Evolutionary conservation across 2,888 invertebrate genomes (phyloP).

Genomic region (Erebia epiphron): DNA sequence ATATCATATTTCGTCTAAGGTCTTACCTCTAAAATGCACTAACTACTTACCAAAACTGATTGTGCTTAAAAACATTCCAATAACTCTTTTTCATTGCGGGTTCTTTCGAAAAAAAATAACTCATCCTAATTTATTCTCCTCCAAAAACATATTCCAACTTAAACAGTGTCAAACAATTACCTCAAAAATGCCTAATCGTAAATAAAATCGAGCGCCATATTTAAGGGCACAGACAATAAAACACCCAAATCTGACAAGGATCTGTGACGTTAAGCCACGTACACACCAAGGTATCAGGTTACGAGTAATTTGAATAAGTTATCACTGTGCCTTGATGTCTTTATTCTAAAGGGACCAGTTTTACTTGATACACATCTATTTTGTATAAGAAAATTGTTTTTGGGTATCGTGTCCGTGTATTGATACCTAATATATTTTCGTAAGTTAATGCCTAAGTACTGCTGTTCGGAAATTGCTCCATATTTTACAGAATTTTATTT

Average conservation of each 20-base stretch:
- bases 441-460: not conserved
- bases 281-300: constrained; percentile 66
- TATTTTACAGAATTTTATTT: too few species aligned
- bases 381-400: not conserved
- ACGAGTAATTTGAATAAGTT: constrained; percentile 75
- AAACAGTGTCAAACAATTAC: constrained; percentile 36
- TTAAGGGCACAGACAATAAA: constrained; percentile 37
- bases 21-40: too few species aligned
- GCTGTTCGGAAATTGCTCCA: too few species aligned
- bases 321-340: constrained; percentile 67
- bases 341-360: constrained; percentile 58
- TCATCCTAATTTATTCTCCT: constrained; percentile 20
- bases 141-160: constrained; percentile 19
- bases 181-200: constrained; percentile 27
- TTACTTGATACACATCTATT: constrained; percentile 39
- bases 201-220: constrained; percentile 34
- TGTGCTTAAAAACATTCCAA: too few species aligned
- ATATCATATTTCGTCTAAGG: too few species aligned
- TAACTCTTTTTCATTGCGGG: not conserved
- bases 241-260: constrained; percentile 49
- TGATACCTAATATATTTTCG: not conserved
- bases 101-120: not conserved
- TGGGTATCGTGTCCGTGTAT: not conserved
- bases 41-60: too few species aligned
- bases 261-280: constrained; percentile 58